A percentile compares a stretch with the other conserved stretches of the same genome.
Evolutionary conservation across 2,797 vertebrate genomes (phyloP).

Genomic region (Eupleurogrammus muticus): DNA sequence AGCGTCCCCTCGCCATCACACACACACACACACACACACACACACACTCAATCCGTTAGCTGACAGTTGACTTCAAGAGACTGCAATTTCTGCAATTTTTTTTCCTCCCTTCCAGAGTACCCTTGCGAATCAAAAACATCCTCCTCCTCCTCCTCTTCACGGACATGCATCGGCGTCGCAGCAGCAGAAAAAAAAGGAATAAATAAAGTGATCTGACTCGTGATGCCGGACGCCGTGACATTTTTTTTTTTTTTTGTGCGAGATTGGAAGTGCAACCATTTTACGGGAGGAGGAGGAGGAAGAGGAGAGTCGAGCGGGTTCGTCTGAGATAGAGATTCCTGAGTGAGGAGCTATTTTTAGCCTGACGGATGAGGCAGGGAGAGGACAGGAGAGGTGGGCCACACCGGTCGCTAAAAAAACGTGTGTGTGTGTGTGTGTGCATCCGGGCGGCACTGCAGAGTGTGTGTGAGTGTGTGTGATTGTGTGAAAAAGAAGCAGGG

Average conservation of each 20-base stretch:
- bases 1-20: constrained; percentile 41
- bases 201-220: constrained; percentile 26
- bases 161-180: constrained; percentile 14
- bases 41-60: constrained; percentile 68
- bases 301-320: constrained; percentile 41
- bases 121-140: constrained; percentile 71
- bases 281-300: no score
- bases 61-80: constrained; percentile 70
- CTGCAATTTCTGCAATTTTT: constrained; percentile 73
- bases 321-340: constrained; percentile 57
- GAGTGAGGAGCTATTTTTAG: constrained; percentile 78
- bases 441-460: constrained; percentile 27
- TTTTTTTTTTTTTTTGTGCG: no score
- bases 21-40: constrained; percentile 29
- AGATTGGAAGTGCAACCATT: constrained; percentile 66
- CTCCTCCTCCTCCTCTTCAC: background rate
- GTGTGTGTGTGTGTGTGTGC: constrained; percentile 34
- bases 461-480: constrained; percentile 6
- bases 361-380: constrained; percentile 58
- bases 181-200: constrained; percentile 6
- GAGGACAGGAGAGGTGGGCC: constrained; percentile 69
- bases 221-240: constrained; percentile 35
- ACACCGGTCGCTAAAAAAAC: constrained; percentile 48
- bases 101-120: constrained; percentile 48
- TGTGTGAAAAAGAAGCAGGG: constrained; percentile 32